Percentiles rank a stretch among this genome's conserved stretches.
phyloP scores from a whole-genome alignment of 2,113 vertebrate genomes.

The Notarius quadriscutis region DNA sequence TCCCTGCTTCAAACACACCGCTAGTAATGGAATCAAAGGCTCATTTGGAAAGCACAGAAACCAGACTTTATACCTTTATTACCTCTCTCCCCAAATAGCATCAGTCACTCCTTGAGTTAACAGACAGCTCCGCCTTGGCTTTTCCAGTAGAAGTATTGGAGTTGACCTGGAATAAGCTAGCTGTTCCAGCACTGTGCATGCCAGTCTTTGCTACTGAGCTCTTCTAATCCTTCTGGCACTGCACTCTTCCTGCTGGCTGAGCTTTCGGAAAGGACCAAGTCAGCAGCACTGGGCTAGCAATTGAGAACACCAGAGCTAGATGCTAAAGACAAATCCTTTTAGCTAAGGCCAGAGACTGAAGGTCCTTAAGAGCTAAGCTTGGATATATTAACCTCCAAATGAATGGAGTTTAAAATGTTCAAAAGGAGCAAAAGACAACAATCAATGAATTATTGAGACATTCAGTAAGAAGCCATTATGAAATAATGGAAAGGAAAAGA shows the following conservation, averaged over 20 bases:
- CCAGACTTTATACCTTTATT: background rate
- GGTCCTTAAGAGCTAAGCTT: constrained; percentile 22
- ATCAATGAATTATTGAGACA: background rate
- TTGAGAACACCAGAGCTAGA: constrained; percentile 38
- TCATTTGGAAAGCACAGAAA: background rate
- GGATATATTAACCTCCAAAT: background rate
- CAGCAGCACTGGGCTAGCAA: constrained; percentile 20
- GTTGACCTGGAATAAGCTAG: constrained; percentile 23
- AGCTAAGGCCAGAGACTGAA: constrained; percentile 21
- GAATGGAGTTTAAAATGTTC: background rate
- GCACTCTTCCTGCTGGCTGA: constrained; percentile 36
- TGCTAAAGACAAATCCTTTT: constrained; percentile 44
- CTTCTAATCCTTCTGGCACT: constrained; percentile 44
- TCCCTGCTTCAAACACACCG: background rate
- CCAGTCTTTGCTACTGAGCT: constrained; percentile 39
- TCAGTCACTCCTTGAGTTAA: constrained; percentile 18
- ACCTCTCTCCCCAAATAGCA: constrained; percentile 14
- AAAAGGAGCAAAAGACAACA: background rate
- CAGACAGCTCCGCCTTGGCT: background rate
- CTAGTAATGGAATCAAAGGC: background rate
- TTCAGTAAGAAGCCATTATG: background rate
- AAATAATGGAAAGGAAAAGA: background rate
- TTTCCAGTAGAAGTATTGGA: constrained; percentile 28
- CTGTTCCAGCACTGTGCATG: constrained; percentile 35
- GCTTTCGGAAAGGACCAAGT: constrained; percentile 41